Evolutionary conservation across 2,113 vertebrate species (phyloP).

Genomic region (Peromyscus leucopus): DNA sequence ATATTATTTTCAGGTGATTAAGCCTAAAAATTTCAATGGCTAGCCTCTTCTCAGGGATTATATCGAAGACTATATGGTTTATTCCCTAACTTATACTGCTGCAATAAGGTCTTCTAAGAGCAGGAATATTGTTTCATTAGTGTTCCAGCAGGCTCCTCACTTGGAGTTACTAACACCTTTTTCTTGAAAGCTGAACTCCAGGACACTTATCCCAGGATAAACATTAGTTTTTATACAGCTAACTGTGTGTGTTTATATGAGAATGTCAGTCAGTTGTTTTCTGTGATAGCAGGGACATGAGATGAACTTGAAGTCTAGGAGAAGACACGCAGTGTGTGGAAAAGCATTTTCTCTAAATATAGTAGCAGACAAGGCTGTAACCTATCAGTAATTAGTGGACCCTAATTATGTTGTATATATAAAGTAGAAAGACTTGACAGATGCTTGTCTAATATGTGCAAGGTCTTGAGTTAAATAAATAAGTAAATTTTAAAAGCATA

Average conservation of each 20-base stretch:
- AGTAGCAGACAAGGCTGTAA: background rate
- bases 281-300: background rate
- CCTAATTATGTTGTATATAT: background rate
- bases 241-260: background rate
- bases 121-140: background rate
- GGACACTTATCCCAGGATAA: background rate
- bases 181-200: background rate
- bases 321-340: background rate
- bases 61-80: background rate
- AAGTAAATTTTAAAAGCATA: background rate
- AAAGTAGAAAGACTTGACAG: background rate
- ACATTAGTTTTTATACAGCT: background rate
- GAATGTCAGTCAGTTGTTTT: background rate
- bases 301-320: background rate
- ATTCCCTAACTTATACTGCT: background rate
- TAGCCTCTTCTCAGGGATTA: background rate
- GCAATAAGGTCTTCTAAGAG: background rate
- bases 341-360: background rate
- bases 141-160: background rate
- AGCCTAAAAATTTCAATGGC: background rate
- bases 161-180: background rate
- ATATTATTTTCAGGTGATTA: background rate
- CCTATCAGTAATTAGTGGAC: background rate
- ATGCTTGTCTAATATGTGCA: background rate
- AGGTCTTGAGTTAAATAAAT: too few species aligned